These are phyloP conservation scores for Coptotermes formosanus DNA, from an alignment of 1,140 invertebrate species.

Conservation along the genomic window DNA sequence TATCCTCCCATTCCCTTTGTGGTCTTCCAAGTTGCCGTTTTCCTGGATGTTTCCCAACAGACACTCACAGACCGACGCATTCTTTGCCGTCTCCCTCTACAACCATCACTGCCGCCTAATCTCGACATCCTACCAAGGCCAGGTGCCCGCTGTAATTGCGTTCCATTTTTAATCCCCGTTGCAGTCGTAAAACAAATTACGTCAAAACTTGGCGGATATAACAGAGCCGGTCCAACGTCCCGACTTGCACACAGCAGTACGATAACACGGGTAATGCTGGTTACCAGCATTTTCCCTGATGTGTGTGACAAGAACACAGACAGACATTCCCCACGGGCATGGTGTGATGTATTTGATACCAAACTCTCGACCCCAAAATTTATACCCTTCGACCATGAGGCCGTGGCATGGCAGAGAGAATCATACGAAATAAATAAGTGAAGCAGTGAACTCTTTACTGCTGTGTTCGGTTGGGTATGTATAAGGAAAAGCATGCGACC, in stretches of 20 bases:
- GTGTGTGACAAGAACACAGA: background rate
- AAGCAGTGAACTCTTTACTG: background rate
- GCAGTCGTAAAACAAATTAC: too few relatives aligned
- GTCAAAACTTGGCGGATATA: too few relatives aligned
- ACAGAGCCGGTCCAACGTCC: background rate
- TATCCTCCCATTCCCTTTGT: too few relatives aligned
- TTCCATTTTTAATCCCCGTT: too few relatives aligned
- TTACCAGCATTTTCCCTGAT: background rate
- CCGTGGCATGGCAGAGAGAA: background rate
- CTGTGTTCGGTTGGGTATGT: background rate
- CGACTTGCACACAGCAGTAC: background rate
- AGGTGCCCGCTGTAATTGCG: too few relatives aligned
- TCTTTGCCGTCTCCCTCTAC: too few relatives aligned
- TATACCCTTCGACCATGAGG: background rate
- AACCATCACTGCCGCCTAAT: too few relatives aligned
- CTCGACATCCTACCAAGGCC: too few relatives aligned
- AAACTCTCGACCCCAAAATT: conserved; percentile 10
- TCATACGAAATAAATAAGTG: background rate
- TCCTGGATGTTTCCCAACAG: too few relatives aligned
- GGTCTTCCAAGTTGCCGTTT: too few relatives aligned
- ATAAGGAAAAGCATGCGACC: conserved; percentile 6
- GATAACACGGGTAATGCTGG: background rate
- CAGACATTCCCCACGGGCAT: background rate
- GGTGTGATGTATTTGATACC: conserved; percentile 10
- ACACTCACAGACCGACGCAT: too few relatives aligned